A percentile compares a stretch with the other conserved stretches of the same genome.
Conservation (phyloP, 2,888 invertebrate genomes). For the Phyto melanocephala region DNA sequence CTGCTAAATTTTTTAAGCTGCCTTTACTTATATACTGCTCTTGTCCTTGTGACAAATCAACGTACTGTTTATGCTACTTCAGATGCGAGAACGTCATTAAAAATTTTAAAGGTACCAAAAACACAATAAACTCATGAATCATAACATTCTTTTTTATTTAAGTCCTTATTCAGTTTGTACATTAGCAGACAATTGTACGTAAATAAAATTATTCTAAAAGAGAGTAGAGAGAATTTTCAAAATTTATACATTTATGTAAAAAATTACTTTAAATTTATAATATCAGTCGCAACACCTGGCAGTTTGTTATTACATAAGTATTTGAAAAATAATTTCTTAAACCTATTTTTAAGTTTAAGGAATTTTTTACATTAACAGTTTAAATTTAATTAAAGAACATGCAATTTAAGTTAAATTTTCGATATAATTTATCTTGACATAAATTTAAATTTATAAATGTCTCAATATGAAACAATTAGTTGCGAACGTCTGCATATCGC, state of each 20-base stretch:
- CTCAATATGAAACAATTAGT: too few relatives aligned
- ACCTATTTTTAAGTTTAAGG: too few relatives aligned
- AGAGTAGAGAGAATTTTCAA: neutral
- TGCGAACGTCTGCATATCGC: too few relatives aligned
- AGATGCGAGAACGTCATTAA: constrained; percentile 40
- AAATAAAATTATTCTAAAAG: constrained; percentile 38
- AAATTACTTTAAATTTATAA: neutral
- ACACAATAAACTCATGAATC: constrained; percentile 50
- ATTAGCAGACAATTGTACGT: constrained; percentile 36
- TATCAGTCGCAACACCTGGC: neutral
- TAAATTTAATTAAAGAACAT: too few relatives aligned
- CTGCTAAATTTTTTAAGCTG: constrained; percentile 1
- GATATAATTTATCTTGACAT: too few relatives aligned
- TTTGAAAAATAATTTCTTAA: too few relatives aligned
- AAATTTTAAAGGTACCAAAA: constrained; percentile 46
- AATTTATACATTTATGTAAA: neutral
- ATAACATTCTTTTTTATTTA: constrained; percentile 40
- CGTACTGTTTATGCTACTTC: constrained; percentile 15
- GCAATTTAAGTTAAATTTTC: too few relatives aligned
- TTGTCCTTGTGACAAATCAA: constrained; percentile 72
- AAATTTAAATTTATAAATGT: too few relatives aligned
- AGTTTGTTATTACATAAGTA: too few relatives aligned
- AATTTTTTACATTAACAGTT: too few relatives aligned
- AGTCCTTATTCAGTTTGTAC: constrained; percentile 28
- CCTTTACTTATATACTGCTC: constrained; percentile 62